Conservation (phyloP, 2,797 vertebrate genomes). For the Sciaenops ocellatus region DNA sequence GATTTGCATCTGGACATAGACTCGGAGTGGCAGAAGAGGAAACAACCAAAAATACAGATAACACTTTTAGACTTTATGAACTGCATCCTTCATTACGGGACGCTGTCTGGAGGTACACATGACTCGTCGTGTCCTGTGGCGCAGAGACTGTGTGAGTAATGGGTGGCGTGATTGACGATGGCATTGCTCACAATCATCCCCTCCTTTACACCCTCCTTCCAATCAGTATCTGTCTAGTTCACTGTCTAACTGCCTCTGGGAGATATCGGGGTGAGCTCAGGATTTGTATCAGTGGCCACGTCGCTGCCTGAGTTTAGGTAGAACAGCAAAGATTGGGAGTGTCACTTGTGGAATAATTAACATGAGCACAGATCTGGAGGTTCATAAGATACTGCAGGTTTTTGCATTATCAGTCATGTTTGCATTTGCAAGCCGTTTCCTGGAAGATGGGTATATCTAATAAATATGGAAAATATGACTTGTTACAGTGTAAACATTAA, state of each 20-base stretch:
- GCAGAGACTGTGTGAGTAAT: slow-evolving; percentile 67
- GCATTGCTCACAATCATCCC: slow-evolving; percentile 62
- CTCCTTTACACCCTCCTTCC: slow-evolving; percentile 44
- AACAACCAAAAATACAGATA: slow-evolving; percentile 27
- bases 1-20: slow-evolving; percentile 10
- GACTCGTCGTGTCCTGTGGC: slow-evolving; percentile 55
- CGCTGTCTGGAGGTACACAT: slow-evolving; percentile 30
- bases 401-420: slow-evolving; percentile 1
- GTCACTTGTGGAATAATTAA: slow-evolving; percentile 25
- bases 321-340: slow-evolving; percentile 9
- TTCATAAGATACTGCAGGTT: not conserved
- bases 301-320: slow-evolving; percentile 22
- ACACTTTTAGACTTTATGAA: slow-evolving; percentile 39
- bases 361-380: not conserved
- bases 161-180: slow-evolving; percentile 68
- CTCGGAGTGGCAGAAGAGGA: not conserved
- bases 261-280: slow-evolving; percentile 41
- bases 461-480: slow-evolving; percentile 24
- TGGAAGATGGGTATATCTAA: slow-evolving; percentile 4
- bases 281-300: slow-evolving; percentile 48
- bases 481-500: slow-evolving; percentile 20
- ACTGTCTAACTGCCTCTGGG: slow-evolving; percentile 33
- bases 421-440: slow-evolving; percentile 9
- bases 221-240: slow-evolving; percentile 65
- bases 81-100: slow-evolving; percentile 44